Percentiles rank a stretch among this genome's conserved stretches.
Conservation (phyloP, 2,113 vertebrate species). For the Spea multiplicata region DNA sequence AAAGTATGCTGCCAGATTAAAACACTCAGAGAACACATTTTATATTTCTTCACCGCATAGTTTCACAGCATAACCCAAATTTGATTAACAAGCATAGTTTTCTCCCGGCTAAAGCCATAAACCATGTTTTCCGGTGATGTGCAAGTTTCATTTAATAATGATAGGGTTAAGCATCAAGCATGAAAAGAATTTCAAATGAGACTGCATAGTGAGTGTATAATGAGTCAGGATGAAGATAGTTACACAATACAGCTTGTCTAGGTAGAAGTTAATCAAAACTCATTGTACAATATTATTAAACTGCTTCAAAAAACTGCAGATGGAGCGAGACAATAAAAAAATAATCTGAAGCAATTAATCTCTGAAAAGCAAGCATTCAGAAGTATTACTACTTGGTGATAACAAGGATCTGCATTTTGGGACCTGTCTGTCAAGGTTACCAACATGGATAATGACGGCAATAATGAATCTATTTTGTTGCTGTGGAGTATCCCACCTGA, state of each 20-base stretch:
- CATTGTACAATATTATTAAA: background rate
- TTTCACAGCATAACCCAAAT: background rate
- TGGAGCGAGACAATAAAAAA: background rate
- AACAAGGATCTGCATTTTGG: background rate
- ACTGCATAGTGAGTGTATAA: background rate
- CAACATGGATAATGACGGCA: background rate
- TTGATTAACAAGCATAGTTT: slow-evolving; percentile 4
- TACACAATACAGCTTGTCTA: background rate
- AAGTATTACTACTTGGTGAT: background rate
- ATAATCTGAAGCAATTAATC: background rate
- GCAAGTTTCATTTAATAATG: background rate
- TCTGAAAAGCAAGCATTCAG: background rate
- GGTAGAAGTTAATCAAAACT: background rate
- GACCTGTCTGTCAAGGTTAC: background rate
- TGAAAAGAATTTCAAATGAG: background rate
- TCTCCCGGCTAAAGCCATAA: background rate
- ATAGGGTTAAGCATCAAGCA: background rate
- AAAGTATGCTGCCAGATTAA: background rate
- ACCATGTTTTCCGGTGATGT: background rate
- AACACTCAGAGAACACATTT: background rate
- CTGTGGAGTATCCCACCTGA: background rate
- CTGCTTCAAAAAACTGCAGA: background rate
- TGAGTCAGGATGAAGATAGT: background rate
- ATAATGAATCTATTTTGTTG: background rate
- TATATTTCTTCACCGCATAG: background rate